Evolutionary conservation across 2,888 invertebrate genomes (phyloP).

Genomic region (Exephanes ischioxanthus): DNA sequence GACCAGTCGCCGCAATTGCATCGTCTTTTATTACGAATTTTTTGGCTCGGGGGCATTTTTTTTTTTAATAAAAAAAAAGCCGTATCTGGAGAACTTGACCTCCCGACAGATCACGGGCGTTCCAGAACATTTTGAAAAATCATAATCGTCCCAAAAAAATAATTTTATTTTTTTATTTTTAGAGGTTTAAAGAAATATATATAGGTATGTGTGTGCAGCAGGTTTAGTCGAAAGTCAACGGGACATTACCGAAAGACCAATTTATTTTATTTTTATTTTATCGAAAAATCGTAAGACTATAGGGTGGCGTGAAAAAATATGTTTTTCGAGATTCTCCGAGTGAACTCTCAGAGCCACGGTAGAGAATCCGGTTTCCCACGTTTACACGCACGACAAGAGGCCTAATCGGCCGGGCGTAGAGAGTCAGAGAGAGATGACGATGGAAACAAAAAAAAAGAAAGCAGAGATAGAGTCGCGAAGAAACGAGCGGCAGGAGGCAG

Average conservation of each 20-base stretch:
- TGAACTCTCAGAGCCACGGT: slow-evolving; percentile 65
- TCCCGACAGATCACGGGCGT: neutral
- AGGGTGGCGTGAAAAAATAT: slow-evolving; percentile 22
- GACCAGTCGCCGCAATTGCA: neutral
- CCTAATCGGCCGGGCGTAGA: slow-evolving; percentile 71
- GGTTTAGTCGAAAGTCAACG: neutral
- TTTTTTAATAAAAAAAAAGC: neutral
- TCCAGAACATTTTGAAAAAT: neutral
- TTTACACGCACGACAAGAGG: slow-evolving; percentile 73
- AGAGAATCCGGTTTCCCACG: slow-evolving; percentile 76
- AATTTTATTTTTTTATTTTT: no score
- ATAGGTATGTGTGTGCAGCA: neutral
- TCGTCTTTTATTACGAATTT: neutral
- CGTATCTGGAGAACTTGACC: neutral
- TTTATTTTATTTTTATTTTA: slow-evolving; percentile 9
- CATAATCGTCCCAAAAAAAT: no score
- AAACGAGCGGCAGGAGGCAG: slow-evolving; percentile 44
- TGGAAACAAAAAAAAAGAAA: slow-evolving; percentile 37
- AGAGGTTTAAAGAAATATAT: neutral
- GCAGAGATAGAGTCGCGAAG: slow-evolving; percentile 39
- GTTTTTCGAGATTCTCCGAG: slow-evolving; percentile 52
- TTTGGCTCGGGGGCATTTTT: neutral
- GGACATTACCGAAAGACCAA: neutral
- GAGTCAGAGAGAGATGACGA: slow-evolving; percentile 39
- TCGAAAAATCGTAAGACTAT: slow-evolving; percentile 24